Evolutionary conservation across 2,888 invertebrate species (phyloP).

Genomic region (Drosophila meridionalis): DNA sequence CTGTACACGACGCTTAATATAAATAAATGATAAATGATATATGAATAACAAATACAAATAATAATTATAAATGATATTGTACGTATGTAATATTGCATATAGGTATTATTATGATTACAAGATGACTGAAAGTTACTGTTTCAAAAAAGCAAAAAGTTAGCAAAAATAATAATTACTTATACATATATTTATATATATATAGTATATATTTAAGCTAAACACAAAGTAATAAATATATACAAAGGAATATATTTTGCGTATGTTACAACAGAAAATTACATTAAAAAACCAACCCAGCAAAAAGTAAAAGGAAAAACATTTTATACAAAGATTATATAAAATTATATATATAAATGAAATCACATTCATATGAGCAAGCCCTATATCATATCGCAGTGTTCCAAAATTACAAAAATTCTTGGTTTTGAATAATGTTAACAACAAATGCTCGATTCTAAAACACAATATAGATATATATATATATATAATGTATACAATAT

Average conservation of each 20-base stretch:
- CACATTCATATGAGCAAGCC: slow-evolving; percentile 16
- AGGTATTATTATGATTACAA: slow-evolving; percentile 75
- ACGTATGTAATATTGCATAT: slow-evolving; percentile 70
- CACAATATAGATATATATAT: slow-evolving; percentile 11
- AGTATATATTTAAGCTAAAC: slow-evolving; percentile 47
- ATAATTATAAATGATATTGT: slow-evolving; percentile 54
- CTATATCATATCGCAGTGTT: slow-evolving; percentile 41
- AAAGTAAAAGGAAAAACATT: slow-evolving; percentile 52
- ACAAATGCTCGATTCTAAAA: slow-evolving; percentile 25
- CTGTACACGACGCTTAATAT: slow-evolving; percentile 71
- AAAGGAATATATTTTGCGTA: slow-evolving; percentile 83
- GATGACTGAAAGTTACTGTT: slow-evolving; percentile 80
- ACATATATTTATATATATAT: slow-evolving; percentile 46
- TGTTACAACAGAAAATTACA: slow-evolving; percentile 65
- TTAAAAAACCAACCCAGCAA: slow-evolving; percentile 53
- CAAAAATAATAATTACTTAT: slow-evolving; percentile 59
- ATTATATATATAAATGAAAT: slow-evolving; percentile 67
- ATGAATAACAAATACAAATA: slow-evolving; percentile 22
- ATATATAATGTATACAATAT: slow-evolving; percentile 47
- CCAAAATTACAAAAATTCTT: slow-evolving; percentile 23
- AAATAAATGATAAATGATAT: slow-evolving; percentile 44
- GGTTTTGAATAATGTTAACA: slow-evolving; percentile 34
- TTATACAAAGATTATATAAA: slow-evolving; percentile 67
- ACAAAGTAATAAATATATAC: slow-evolving; percentile 60
- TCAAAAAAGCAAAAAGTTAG: slow-evolving; percentile 52